These are phyloP conservation scores for Liodrosophila aerea DNA, from an alignment of 2,888 invertebrate genomes.

Conservation along the genomic window DNA sequence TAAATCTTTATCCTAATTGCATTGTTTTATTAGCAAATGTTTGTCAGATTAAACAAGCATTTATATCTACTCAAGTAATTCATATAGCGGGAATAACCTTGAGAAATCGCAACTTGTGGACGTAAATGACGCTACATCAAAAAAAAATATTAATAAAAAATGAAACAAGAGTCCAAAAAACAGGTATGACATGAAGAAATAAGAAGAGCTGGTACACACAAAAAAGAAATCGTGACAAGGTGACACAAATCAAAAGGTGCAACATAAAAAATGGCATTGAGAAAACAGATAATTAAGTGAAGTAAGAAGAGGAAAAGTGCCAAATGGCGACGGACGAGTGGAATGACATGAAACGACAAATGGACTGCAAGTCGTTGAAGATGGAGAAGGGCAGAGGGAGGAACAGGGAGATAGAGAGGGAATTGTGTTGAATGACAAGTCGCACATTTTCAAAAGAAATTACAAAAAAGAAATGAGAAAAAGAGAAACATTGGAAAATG, in stretches of 20 bases:
- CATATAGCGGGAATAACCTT: slow-evolving; percentile 29
- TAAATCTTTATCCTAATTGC: no score
- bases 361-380: slow-evolving; percentile 20
- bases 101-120: slow-evolving; percentile 36
- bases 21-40: not conserved
- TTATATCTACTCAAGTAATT: not conserved
- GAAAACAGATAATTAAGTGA: slow-evolving; percentile 67
- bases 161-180: slow-evolving; percentile 20
- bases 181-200: slow-evolving; percentile 50
- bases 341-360: slow-evolving; percentile 54
- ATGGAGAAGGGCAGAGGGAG: slow-evolving; percentile 3
- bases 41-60: not conserved
- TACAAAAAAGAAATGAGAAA: slow-evolving; percentile 43
- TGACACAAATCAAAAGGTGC: slow-evolving; percentile 74
- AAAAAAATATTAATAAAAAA: slow-evolving; percentile 24
- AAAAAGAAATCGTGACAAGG: slow-evolving; percentile 29
- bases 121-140: slow-evolving; percentile 38
- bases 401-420: slow-evolving; percentile 15
- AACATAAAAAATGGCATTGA: slow-evolving; percentile 75
- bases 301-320: slow-evolving; percentile 40
- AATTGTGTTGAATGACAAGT: slow-evolving; percentile 73
- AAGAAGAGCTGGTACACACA: slow-evolving; percentile 18
- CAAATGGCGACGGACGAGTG: slow-evolving; percentile 42
- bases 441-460: slow-evolving; percentile 77
- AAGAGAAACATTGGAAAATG: slow-evolving; percentile 62